Evolutionary conservation across 1,140 invertebrate species (phyloP), one percentile per base, ranked within the genome.

Genomic region (Drosophila mayri): DNA sequence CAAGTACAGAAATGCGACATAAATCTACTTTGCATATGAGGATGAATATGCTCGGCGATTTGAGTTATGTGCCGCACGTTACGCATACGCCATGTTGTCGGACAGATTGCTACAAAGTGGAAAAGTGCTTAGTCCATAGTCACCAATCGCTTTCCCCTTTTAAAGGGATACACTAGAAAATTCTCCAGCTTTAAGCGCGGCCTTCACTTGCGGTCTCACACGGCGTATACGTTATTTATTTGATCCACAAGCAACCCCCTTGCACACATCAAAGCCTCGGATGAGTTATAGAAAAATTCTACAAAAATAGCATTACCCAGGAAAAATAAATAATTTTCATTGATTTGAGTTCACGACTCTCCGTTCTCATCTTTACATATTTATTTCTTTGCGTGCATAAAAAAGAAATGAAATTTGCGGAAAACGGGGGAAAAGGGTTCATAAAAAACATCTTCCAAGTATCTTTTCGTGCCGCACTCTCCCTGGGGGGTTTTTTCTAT

Each of bases 71-170:
- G 37, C 20, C 32, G 35, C 76, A 43, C 52, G 55, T 58, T 80
- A 64, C 62, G 62, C 70, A 79, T 80, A 80, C 77, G 77, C 77
- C 35, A 80, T 79, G 77, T 80, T 43, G 49, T 20, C 57, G 30
- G 55, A 18, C 22, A 38, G 44, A 78, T 61, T 78, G 52, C 58
- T 59, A 67, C 46, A 60, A 67, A 68, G 35, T 68, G 35, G 62
- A 12, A n/a, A 9, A 68, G 37, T 40, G 35, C 65, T 65, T 43
- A 65, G 52, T 28, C 38, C 44, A 3, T 11, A 44, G 43, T 47
- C 63, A 11, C 8, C 5, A 25, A 28, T 25, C 30, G 54, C 28
- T 20, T 9, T 11, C 32, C 11, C n/a, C 44, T 38, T 32, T 67
- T 50, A 50, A 68, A 67, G 44, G 37, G 35, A 32, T 68, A 66